Base-by-base conservation (phyloP, 2,113 vertebrate species). In the Camelus dromedarius region DNA sequence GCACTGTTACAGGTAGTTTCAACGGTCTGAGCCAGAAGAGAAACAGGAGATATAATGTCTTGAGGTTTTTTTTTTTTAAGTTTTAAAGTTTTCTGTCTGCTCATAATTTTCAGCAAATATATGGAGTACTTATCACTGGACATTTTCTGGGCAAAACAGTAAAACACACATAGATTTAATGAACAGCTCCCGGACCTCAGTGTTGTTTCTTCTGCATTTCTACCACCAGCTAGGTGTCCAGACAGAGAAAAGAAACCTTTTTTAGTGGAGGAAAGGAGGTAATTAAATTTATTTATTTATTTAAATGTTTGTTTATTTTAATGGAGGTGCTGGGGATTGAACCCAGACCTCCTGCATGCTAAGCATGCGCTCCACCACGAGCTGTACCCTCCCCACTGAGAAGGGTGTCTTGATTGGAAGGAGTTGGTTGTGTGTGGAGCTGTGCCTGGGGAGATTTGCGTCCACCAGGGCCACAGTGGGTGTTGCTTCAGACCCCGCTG, bases 21-120 rank as follows among this genome's bases (percentile, higher is more conserved):
- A 19, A 4, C 85, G 82, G 28, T 54, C 13, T 42, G n/a, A 69
- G 85, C 54, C 38, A 62, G 64, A 77, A 95, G 66, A 52, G 54
- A 26, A 54, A 62, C 24, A 82, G 66, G 72, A 92, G 46, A 42
- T 64, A n/a, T 28, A 76, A 24, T 19, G 13, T 32, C 52, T 82
- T 89, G 24, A 73, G n/a, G 28, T 14, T 54, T 67, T n/a, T 30
- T 30, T 26, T 15, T 54, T 69, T 75, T 32, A 32, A 42, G 22
- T 89, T 95, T 77, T 85, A 69, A 69, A 96, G 18, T 48, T 91
- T 35, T 13, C 35, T 35, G 83, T 35, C 46, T 64, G 32, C 16
- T 67, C 79, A 11, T 14, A 95, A 46, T 77, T 92, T 93, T 86
- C 54, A 72, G 2, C 6, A 66, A 81, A 54, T 15, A n/a, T 64